Evolutionary conservation across 2,888 invertebrate species (phyloP), one percentile per base, ranked within the genome.

Genomic region (Platypus cylindrus): DNA sequence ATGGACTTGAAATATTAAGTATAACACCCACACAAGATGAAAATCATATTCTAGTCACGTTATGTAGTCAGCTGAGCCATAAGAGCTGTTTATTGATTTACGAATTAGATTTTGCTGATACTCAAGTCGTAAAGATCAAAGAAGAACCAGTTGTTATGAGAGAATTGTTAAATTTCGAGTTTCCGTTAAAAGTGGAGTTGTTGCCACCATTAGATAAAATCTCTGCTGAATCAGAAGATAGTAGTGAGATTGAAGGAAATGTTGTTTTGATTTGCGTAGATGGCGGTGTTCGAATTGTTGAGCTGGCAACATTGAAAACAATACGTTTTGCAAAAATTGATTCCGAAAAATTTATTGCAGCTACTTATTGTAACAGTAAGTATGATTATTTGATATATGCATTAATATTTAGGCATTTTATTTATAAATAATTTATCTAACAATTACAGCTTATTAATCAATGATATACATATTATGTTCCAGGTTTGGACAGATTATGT

Each of bases 321-420:
- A 60, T 81, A 4, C 75, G 78, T 1, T 72, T 75, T 41, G 79
- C 81, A 17, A 68, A 70, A 45, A 70, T 78, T 22, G 74, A 77
- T 1, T 70, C 71, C 23, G 73, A 75, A 27, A 75, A 73, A 51
- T 87, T 89, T 53, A 73, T 84, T 9, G 83, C 87, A 0, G 81
- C 81, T 2, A 78, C 80, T 1, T 90, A 84, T 59, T 90, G 90
- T 58, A 80, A 83, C 37, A 86, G 87, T 64, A 62, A 67, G 70
- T 65, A 29, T 24, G 9, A 17, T 11, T 16, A n/a, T n/a, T n/a
- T n/a, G n/a, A n/a, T n/a, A n/a, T n/a, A n/a, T n/a, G n/a, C n/a
- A n/a, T n/a, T n/a, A n/a, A n/a, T n/a, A n/a, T n/a, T n/a, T n/a
- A n/a, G n/a, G n/a, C n/a, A n/a, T n/a, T n/a, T n/a, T n/a, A n/a